Conservation (phyloP, 1,140 invertebrate genomes). For the Drosophila tani region DNA sequence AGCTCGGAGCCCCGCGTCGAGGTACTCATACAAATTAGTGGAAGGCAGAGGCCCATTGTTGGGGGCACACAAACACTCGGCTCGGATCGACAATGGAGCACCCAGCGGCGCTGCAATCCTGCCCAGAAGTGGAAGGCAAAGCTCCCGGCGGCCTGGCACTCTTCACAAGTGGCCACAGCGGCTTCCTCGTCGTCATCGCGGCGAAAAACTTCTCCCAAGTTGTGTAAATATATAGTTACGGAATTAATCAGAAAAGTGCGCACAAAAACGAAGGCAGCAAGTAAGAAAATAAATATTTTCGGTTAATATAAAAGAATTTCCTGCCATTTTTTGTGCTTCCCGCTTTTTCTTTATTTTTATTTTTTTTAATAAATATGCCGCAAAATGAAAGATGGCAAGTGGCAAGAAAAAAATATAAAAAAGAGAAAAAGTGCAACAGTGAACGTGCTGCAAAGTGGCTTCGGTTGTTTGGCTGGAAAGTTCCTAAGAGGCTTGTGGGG, state of each 20-base stretch:
- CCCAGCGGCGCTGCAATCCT: conserved; percentile 15
- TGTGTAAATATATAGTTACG: conserved; percentile 75
- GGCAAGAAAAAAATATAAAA: conserved; percentile 40
- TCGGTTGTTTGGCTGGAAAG: conserved; percentile 67
- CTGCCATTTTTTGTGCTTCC: conserved; percentile 21
- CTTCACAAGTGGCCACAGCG: conserved; percentile 36
- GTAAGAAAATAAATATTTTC: conserved; percentile 78
- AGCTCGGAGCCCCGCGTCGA: conserved; percentile 5
- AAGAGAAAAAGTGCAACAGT: conserved; percentile 64
- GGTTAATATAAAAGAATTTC: conserved; percentile 74
- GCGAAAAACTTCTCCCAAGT: conserved; percentile 62
- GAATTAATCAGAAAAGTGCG: conserved; percentile 80
- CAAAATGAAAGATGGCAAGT: conserved; percentile 70
- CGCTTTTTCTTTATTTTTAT: conserved; percentile 11
- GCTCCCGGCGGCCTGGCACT: conserved; percentile 24
- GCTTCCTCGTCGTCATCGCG: conserved; percentile 33
- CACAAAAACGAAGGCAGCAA: conserved; percentile 41
- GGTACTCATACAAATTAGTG: conserved; percentile 62
- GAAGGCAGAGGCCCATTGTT: conserved; percentile 39
- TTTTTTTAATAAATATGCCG: conserved; percentile 74
- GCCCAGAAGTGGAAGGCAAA: conserved; percentile 65
- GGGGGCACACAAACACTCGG: conserved; percentile 46
- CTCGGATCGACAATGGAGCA: conserved; percentile 45
- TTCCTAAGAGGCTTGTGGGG: conserved; percentile 62
- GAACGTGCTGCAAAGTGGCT: conserved; percentile 72